Evolutionary conservation across 1,140 invertebrate genomes (phyloP).

Genomic region (Ostrea denselamellosa): DNA sequence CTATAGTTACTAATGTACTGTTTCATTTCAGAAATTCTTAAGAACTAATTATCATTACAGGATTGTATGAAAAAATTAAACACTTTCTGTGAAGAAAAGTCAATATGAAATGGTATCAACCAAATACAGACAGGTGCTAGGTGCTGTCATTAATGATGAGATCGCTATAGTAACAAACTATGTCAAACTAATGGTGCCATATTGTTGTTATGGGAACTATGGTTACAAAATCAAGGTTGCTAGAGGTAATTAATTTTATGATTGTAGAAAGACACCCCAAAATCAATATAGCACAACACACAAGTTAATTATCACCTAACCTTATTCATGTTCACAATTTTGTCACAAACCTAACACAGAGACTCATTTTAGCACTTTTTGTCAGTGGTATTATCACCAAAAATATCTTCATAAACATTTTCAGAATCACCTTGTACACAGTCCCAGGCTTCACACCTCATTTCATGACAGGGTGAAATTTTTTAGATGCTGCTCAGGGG

Average conservation of each 20-base stretch:
- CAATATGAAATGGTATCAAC: background rate
- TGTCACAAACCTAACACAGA: background rate
- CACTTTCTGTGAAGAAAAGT: background rate
- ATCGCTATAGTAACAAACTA: background rate
- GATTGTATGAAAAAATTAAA: no score
- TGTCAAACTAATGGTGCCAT: background rate
- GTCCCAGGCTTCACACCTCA: slow-evolving; percentile 12
- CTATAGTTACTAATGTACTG: no score
- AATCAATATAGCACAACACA: background rate
- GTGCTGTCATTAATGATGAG: background rate
- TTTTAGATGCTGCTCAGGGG: slow-evolving; percentile 9
- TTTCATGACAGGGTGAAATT: background rate
- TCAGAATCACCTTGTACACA: background rate
- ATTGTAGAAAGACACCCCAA: background rate
- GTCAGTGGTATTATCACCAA: background rate
- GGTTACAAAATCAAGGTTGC: slow-evolving; percentile 15
- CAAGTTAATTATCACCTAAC: slow-evolving; percentile 19
- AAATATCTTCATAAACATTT: slow-evolving; percentile 14
- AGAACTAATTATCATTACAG: no score
- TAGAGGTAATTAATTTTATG: background rate
- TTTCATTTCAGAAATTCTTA: no score
- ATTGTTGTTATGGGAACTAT: slow-evolving; percentile 9
- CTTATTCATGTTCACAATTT: background rate
- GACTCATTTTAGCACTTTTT: background rate
- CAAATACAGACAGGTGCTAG: background rate